Conservation (phyloP, 1,140 invertebrate genomes). For the Drosophila aff. region DNA sequence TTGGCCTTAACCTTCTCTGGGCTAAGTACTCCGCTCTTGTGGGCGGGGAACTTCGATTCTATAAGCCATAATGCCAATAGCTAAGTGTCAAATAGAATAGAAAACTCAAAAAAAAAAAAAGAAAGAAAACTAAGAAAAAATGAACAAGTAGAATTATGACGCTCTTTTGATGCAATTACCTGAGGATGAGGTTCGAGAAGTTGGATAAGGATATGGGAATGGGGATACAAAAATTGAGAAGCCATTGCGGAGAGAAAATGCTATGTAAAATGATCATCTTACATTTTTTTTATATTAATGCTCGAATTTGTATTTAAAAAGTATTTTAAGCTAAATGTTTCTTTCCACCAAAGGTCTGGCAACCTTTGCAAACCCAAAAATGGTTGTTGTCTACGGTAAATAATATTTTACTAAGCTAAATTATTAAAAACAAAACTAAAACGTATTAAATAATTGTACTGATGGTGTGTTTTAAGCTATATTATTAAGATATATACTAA, state of each 20-base stretch:
- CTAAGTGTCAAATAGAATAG: constrained; percentile 25
- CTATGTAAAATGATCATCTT: no score
- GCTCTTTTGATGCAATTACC: constrained; percentile 54
- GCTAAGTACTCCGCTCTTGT: neutral
- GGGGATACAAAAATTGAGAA: neutral
- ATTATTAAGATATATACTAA: no score
- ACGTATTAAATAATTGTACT: no score
- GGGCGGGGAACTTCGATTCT: neutral
- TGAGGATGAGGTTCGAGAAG: constrained; percentile 30
- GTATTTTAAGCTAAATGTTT: no score
- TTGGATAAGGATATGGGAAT: constrained; percentile 14
- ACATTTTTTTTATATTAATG: no score
- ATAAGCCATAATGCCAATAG: constrained; percentile 38
- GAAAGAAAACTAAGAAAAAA: constrained; percentile 5
- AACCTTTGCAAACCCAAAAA: no score
- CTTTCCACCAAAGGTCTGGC: no score
- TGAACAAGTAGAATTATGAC: constrained; percentile 38
- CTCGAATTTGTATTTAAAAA: no score
- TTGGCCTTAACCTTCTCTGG: constrained; percentile 41
- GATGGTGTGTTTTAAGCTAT: no score
- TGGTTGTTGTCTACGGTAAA: no score
- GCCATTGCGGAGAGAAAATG: neutral
- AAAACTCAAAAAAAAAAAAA: neutral
- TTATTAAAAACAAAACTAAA: no score
- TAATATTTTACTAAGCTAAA: no score